Percentiles rank a stretch among this genome's conserved stretches.
Conservation (phyloP, 2,113 vertebrate genomes). For the Cynocephalus volans region DNA sequence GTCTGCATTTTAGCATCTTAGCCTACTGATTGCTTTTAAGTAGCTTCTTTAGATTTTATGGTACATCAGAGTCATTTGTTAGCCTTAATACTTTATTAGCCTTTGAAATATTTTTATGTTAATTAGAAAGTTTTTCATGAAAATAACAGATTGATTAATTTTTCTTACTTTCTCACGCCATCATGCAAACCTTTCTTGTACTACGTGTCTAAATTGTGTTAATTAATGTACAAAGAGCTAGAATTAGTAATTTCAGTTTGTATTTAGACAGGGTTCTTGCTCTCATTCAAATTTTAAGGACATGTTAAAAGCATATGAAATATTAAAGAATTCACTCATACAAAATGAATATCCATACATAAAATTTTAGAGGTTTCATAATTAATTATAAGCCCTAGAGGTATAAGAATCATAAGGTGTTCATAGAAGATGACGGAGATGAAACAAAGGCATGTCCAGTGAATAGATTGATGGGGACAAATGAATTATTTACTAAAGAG, state of each 20-base stretch:
- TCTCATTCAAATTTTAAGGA: constrained; percentile 6
- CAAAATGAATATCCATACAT: background rate
- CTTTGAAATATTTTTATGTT: constrained; percentile 15
- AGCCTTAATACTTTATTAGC: background rate
- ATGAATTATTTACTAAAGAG: background rate
- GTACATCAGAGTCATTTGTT: background rate
- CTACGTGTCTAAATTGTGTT: background rate
- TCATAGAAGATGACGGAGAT: background rate
- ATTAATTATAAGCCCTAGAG: constrained; percentile 36
- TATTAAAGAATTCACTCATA: background rate
- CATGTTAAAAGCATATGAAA: background rate
- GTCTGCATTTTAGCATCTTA: background rate
- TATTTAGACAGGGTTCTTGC: background rate
- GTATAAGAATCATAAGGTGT: background rate
- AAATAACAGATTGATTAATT: background rate
- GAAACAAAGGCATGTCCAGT: background rate
- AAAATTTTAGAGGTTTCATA: background rate
- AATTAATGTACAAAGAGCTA: background rate
- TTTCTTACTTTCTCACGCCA: background rate
- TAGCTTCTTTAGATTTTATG: background rate
- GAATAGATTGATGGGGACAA: background rate
- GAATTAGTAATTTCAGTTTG: background rate
- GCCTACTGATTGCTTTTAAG: background rate
- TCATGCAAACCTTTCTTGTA: background rate
- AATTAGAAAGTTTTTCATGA: background rate